Conservation (phyloP, 2,113 vertebrate genomes). For the Hystrix cristata region DNA sequence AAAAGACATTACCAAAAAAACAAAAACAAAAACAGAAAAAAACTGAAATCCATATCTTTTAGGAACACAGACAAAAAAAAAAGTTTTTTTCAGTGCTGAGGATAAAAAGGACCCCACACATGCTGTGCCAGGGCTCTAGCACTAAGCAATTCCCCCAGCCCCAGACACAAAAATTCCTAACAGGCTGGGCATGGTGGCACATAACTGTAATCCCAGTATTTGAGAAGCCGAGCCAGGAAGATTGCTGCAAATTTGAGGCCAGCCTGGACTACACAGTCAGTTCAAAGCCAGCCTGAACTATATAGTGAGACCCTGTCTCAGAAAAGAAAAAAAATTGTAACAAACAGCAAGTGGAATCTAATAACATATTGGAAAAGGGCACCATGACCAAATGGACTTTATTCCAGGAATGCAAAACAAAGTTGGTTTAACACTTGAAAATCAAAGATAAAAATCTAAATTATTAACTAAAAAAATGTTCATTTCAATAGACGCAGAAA, state of each 20-base stretch:
- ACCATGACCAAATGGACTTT: not conserved
- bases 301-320: too few relatives aligned
- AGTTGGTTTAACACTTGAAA: slow-evolving; percentile 34
- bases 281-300: too few relatives aligned
- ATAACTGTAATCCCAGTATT: too few relatives aligned
- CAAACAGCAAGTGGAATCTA: not conserved
- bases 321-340: too few relatives aligned
- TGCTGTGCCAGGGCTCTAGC: not conserved
- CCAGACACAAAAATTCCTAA: not conserved
- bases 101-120: not conserved
- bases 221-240: too few relatives aligned
- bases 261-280: too few relatives aligned
- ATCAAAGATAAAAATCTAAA: slow-evolving; percentile 13
- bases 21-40: not conserved
- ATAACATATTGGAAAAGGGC: not conserved
- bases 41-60: not conserved
- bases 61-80: not conserved
- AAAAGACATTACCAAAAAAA: not conserved
- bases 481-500: not conserved
- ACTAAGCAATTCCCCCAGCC: not conserved
- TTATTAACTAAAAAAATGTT: slow-evolving; percentile 10
- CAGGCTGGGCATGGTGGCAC: too few relatives aligned
- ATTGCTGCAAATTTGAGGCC: too few relatives aligned
- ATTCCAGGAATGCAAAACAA: not conserved
- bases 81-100: not conserved